These are phyloP conservation scores for Epinephelus coioides DNA, from an alignment of 2,797 vertebrate species.

Conservation along the genomic window DNA sequence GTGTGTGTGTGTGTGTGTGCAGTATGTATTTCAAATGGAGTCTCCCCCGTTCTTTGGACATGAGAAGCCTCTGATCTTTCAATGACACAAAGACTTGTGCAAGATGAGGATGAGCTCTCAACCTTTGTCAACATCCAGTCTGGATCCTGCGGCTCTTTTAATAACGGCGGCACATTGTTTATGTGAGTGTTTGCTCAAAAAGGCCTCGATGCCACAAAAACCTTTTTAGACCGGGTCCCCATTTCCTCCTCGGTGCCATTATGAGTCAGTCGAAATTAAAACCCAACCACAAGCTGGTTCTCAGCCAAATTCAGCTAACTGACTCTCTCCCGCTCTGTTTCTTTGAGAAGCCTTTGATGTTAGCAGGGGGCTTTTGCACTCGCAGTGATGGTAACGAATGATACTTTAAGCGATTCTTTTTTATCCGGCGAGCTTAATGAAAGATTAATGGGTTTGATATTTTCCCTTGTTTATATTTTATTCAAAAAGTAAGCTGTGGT, in stretches of 20 bases:
- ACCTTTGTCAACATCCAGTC: conserved; percentile 63
- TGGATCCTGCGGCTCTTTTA: conserved; percentile 37
- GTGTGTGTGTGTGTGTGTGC: conserved; percentile 19
- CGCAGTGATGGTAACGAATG: conserved; percentile 93
- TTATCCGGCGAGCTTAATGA: conserved; percentile 99
- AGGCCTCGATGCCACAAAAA: conserved; percentile 63
- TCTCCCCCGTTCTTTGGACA: conserved; percentile 54
- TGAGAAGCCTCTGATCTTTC: conserved; percentile 74
- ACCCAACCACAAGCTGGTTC: conserved; percentile 92
- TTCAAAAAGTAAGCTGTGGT: conserved; percentile 86
- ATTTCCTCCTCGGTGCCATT: conserved; percentile 71
- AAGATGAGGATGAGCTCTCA: conserved; percentile 64
- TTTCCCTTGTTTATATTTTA: conserved; percentile 96
- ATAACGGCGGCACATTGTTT: conserved; percentile 63
- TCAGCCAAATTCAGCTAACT: conserved; percentile 94
- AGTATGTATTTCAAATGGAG: conserved; percentile 48
- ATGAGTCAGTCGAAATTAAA: conserved; percentile 88
- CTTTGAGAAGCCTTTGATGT: conserved; percentile 96
- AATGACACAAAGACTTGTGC: conserved; percentile 65
- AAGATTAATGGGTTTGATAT: conserved; percentile 99
- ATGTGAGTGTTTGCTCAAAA: conserved; percentile 57
- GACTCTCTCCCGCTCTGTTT: conserved; percentile 85
- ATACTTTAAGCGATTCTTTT: conserved; percentile 99
- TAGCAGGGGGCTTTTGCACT: conserved; percentile 95
- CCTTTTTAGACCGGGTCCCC: conserved; percentile 60